A percentile compares a stretch with the other conserved stretches of the same genome.
phyloP scores from a whole-genome alignment of 2,113 vertebrate species.

The Helogale parvula region DNA sequence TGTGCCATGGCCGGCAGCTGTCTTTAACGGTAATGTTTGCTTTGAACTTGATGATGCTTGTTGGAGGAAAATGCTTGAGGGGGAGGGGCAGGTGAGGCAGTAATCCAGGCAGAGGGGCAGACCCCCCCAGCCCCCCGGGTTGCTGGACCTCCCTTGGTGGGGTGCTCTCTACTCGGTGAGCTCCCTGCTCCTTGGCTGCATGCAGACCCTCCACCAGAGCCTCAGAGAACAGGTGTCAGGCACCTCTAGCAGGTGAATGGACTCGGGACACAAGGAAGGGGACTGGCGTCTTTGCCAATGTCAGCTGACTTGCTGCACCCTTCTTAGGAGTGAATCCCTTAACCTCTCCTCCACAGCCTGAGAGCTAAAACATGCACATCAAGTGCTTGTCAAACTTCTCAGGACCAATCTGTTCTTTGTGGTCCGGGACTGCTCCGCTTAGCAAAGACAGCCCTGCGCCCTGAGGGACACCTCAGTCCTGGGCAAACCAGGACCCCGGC shows the following conservation, averaged over 20 bases:
- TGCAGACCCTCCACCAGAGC: neutral
- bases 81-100: constrained; percentile 3
- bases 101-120: neutral
- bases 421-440: neutral
- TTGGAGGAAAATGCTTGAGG: neutral
- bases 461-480: neutral
- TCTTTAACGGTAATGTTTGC: neutral
- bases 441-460: neutral
- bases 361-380: fast-evolving
- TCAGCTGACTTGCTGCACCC: neutral
- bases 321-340: too few relatives aligned
- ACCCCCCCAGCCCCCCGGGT: fast-evolving
- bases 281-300: neutral
- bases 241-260: neutral
- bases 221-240: neutral
- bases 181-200: fast-evolving
- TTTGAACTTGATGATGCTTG: constrained; percentile 27
- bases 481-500: fast-evolving
- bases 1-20: neutral
- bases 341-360: neutral
- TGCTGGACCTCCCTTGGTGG: neutral
- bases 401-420: neutral
- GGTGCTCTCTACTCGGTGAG: neutral
- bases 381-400: neutral
- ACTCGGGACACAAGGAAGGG: neutral